These are phyloP conservation scores for Gari tellinella DNA, from an alignment of 2,888 invertebrate genomes.

Conservation along the genomic window DNA sequence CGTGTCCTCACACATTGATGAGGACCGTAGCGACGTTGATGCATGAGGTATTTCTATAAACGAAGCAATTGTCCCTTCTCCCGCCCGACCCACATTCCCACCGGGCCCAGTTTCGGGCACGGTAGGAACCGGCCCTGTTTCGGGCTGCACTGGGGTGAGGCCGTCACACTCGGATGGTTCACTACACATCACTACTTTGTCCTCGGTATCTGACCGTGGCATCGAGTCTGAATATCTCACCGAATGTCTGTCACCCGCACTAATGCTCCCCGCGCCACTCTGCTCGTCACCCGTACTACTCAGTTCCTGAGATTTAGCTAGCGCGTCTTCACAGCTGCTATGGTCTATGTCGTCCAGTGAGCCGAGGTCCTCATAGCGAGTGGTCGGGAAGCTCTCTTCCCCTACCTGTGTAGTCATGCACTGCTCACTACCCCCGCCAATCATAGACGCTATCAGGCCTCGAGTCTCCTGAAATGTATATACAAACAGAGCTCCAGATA, in stretches of 20 bases:
- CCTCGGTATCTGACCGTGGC: conserved; percentile 29
- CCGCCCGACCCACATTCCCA: neutral
- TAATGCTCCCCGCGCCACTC: conserved; percentile 20
- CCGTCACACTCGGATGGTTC: conserved; percentile 10
- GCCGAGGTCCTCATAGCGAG: conserved; percentile 47
- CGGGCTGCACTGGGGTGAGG: neutral
- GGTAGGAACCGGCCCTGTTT: neutral
- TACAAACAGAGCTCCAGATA: neutral
- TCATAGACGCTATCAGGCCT: conserved; percentile 68
- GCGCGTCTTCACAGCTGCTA: conserved; percentile 52
- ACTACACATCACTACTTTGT: conserved; percentile 24
- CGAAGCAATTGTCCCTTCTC: no score
- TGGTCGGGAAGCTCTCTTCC: conserved; percentile 42
- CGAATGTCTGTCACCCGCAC: conserved; percentile 23
- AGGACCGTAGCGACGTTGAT: conserved; percentile 31
- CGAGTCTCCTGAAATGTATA: conserved; percentile 61
- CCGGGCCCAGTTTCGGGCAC: neutral
- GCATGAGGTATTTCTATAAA: conserved; percentile 9
- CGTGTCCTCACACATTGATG: conserved; percentile 23
- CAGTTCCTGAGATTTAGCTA: conserved; percentile 37
- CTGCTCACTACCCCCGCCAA: conserved; percentile 57
- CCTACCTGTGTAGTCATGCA: conserved; percentile 39
- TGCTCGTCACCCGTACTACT: conserved; percentile 1
- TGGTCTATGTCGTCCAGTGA: conserved; percentile 68
- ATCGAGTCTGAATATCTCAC: conserved; percentile 9